A percentile compares a stretch with the other conserved stretches of the same genome.
Conservation (phyloP, 2,888 invertebrate genomes). For the Taenaris catops region DNA sequence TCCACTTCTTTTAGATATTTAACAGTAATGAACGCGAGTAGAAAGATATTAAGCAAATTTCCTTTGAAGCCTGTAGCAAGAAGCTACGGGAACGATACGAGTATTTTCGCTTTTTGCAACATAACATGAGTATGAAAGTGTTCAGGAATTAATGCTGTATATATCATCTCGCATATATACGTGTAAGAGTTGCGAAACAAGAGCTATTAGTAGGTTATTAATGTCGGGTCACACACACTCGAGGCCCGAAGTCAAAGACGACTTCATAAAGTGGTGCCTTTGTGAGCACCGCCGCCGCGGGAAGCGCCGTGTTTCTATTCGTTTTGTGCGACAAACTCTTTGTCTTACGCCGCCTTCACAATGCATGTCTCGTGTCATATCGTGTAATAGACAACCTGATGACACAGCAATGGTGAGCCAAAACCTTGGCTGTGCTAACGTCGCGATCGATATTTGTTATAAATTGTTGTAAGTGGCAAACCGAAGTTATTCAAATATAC, state of each 20-base stretch:
- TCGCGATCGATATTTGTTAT: neutral
- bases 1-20: slow-evolving; percentile 14
- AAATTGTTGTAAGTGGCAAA: neutral
- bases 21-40: slow-evolving; percentile 13
- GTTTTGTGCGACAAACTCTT: slow-evolving; percentile 57
- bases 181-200: slow-evolving; percentile 17
- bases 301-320: slow-evolving; percentile 39
- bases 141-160: slow-evolving; percentile 4
- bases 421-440: too few relatives aligned
- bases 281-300: slow-evolving; percentile 42
- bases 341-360: slow-evolving; percentile 55
- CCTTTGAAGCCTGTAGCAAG: slow-evolving; percentile 5
- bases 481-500: slow-evolving; percentile 8
- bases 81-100: neutral
- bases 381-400: slow-evolving; percentile 13
- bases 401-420: slow-evolving; percentile 8
- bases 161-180: too few relatives aligned
- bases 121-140: neutral
- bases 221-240: slow-evolving; percentile 62
- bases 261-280: slow-evolving; percentile 70
- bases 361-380: slow-evolving; percentile 11
- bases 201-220: slow-evolving; percentile 68
- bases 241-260: slow-evolving; percentile 56
- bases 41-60: slow-evolving; percentile 18
- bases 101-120: slow-evolving; percentile 2